Evolutionary conservation across 1,140 invertebrate genomes (phyloP).

Genomic region (Lepidurus packardi): DNA sequence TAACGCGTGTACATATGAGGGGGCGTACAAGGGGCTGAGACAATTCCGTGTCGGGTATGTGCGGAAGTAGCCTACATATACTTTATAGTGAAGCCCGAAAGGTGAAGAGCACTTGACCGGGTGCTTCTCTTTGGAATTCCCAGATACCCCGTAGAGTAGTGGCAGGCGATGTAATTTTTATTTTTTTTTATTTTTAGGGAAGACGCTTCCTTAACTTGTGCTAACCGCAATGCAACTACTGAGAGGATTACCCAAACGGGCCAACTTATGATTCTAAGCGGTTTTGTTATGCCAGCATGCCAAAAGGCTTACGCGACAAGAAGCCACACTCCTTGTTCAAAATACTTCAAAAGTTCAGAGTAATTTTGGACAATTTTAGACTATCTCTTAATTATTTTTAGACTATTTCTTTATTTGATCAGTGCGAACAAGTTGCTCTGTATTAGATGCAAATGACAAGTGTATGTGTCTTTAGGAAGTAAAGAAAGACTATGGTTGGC

Average conservation of each 20-base stretch:
- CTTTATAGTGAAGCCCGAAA: background rate
- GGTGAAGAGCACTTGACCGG: slow-evolving; percentile 20
- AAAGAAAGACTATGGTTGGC: too few species aligned
- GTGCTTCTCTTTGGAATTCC: background rate
- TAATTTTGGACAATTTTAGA: too few species aligned
- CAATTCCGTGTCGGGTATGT: too few species aligned
- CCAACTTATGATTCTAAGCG: slow-evolving; percentile 13
- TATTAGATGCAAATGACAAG: too few species aligned
- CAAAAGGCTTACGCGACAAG: background rate
- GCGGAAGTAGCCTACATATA: too few species aligned
- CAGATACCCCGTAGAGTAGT: background rate
- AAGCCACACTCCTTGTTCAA: background rate
- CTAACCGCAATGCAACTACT: background rate
- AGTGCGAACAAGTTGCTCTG: too few species aligned
- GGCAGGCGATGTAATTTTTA: background rate
- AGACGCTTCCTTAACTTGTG: background rate
- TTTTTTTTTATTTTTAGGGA: background rate
- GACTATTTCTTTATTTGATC: too few species aligned
- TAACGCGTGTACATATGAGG: too few species aligned
- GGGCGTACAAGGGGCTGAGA: too few species aligned
- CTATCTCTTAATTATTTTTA: too few species aligned
- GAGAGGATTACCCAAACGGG: background rate
- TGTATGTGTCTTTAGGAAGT: too few species aligned
- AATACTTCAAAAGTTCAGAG: too few species aligned
- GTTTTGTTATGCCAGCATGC: background rate